Percentiles rank a stretch among this genome's conserved stretches.
Conservation (phyloP, 2,113 vertebrate species). For the Cranoglanis bouderius region DNA sequence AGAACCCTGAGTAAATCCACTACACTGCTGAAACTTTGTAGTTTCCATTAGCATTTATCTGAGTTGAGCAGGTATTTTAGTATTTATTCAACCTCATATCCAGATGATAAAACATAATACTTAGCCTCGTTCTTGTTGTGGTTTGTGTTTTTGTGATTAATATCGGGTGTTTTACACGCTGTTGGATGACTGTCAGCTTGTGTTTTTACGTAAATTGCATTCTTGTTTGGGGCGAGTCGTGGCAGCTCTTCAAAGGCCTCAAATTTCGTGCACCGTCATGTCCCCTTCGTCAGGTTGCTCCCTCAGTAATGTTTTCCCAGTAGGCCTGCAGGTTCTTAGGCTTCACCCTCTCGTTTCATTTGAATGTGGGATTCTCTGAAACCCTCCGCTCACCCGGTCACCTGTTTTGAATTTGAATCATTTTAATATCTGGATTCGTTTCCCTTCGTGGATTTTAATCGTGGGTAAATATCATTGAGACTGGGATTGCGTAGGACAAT, state of each 20-base stretch:
- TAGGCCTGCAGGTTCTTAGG: not conserved
- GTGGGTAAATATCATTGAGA: not conserved
- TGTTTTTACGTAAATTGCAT: not conserved
- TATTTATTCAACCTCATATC: not conserved
- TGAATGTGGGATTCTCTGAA: not conserved
- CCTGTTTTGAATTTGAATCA: not conserved
- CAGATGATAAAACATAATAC: too few relatives aligned
- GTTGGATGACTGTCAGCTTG: not conserved
- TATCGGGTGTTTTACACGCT: not conserved
- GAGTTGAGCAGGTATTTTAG: not conserved
- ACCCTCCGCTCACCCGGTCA: not conserved
- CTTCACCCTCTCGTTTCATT: not conserved
- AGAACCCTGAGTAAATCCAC: not conserved
- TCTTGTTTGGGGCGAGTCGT: not conserved
- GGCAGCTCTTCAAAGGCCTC: not conserved
- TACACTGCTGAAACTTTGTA: not conserved
- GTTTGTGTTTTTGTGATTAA: not conserved
- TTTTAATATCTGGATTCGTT: not conserved
- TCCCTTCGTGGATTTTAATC: not conserved
- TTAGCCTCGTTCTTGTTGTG: not conserved
- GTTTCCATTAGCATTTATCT: not conserved
- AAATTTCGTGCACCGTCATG: not conserved
- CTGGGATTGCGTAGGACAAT: not conserved
- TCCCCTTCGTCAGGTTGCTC: not conserved
- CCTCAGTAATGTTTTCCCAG: not conserved